Conservation (phyloP, 1,140 invertebrate genomes). For the Scaptomyza montana region DNA sequence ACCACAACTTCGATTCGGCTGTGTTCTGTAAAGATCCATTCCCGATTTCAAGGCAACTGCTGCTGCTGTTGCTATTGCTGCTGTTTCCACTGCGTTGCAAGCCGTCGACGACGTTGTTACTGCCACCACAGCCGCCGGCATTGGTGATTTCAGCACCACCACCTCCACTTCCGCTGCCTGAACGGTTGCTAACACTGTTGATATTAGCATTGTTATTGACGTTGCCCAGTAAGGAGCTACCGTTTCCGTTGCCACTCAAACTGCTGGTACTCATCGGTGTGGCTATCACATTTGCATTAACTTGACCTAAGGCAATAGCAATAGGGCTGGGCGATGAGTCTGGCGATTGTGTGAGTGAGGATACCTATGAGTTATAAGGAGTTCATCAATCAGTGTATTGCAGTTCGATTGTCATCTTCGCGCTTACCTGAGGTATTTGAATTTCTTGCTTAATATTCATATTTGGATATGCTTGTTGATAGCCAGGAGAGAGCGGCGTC, state of each 20-base stretch:
- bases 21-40: conserved; percentile 83
- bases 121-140: conserved; percentile 71
- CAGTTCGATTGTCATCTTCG: background rate
- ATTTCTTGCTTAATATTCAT: conserved; percentile 97
- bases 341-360: conserved; percentile 93
- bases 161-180: conserved; percentile 42
- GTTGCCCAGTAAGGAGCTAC: conserved; percentile 63
- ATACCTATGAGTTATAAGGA: conserved; percentile 85
- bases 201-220: conserved; percentile 57
- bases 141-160: conserved; percentile 61
- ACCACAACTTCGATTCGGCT: conserved; percentile 87
- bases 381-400: background rate
- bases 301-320: conserved; percentile 89
- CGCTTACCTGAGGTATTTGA: conserved; percentile 93
- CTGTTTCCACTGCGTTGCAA: conserved; percentile 74
- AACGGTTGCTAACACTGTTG: conserved; percentile 59
- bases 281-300: conserved; percentile 81
- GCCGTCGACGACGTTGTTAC: conserved; percentile 64
- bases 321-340: conserved; percentile 94
- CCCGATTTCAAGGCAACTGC: conserved; percentile 75
- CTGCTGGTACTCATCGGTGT: conserved; percentile 71
- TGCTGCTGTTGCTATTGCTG: conserved; percentile 56
- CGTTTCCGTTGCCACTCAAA: conserved; percentile 83
- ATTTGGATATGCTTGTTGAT: conserved; percentile 88
- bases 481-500: conserved; percentile 83